Evolutionary conservation across 2,113 vertebrate species (phyloP).

Genomic region (Patagioenas fasciata): DNA sequence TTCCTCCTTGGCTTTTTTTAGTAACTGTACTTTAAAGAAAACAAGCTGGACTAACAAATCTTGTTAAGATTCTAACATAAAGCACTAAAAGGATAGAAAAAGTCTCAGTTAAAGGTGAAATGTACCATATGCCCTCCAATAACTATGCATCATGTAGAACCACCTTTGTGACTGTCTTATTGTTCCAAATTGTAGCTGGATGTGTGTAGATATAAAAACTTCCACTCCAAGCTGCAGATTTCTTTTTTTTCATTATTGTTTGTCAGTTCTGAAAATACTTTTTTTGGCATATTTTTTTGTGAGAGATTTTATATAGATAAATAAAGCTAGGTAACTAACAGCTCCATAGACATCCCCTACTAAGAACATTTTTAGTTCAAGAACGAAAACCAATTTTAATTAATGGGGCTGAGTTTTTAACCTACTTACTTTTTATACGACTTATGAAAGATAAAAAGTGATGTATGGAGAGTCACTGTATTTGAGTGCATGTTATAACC

Average conservation of each 20-base stretch:
- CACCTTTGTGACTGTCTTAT: constrained; percentile 13
- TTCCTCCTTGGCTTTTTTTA: constrained; percentile 48
- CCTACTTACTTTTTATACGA: constrained; percentile 49
- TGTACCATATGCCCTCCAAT: constrained; percentile 25
- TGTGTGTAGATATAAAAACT: constrained; percentile 14
- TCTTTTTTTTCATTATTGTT: constrained; percentile 31
- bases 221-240: constrained; percentile 13
- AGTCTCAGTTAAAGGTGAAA: constrained; percentile 49
- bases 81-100: constrained; percentile 41
- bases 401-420: constrained; percentile 48
- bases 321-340: constrained; percentile 21
- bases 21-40: constrained; percentile 57
- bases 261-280: neutral
- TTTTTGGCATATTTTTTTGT: neutral
- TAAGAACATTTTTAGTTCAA: constrained; percentile 44
- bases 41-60: constrained; percentile 58
- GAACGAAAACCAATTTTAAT: constrained; percentile 43
- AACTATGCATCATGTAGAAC: neutral
- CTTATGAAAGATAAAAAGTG: constrained; percentile 56
- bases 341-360: neutral
- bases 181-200: neutral
- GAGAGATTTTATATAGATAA: constrained; percentile 20
- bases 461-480: neutral
- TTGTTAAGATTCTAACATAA: constrained; percentile 46
- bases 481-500: neutral